Conservation (phyloP, 37 sponge, comb jelly and placozoan genomes). For the Agelas oroides region DNA sequence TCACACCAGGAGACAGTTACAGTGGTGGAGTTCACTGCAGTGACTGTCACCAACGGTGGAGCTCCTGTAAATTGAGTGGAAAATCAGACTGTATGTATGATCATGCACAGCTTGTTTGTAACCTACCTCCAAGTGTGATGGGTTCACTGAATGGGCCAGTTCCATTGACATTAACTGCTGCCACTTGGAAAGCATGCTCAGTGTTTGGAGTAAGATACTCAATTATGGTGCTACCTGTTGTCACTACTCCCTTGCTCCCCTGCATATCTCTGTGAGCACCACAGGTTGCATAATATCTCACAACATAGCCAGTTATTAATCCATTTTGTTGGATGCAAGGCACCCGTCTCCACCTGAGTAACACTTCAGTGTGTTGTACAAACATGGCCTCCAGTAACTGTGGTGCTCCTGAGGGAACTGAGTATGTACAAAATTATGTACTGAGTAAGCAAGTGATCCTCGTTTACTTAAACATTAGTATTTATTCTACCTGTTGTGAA, state of each 20-base stretch:
- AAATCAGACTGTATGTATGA: too few species aligned
- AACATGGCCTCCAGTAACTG: neutral
- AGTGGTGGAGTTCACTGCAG: too few species aligned
- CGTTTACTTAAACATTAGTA: too few species aligned
- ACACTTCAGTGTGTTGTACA: neutral
- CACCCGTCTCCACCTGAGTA: neutral
- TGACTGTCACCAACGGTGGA: too few species aligned
- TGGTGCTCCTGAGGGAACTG: conserved; percentile 1
- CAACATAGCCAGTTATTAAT: neutral
- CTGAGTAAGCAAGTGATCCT: too few species aligned
- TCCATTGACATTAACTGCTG: conserved; percentile 51
- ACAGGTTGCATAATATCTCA: neutral
- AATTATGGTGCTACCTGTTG: neutral
- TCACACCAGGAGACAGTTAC: too few species aligned
- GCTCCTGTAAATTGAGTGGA: too few species aligned
- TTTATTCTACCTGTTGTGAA: too few species aligned
- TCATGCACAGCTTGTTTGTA: too few species aligned
- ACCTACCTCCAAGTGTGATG: too few species aligned
- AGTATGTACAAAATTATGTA: neutral
- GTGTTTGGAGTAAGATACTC: conserved; percentile 28
- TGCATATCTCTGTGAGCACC: neutral
- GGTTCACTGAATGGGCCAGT: conserved; percentile 15
- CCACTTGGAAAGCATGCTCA: conserved; percentile 25
- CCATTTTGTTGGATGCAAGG: neutral
- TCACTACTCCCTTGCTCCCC: neutral